phyloP scores from a whole-genome alignment of 2,113 vertebrate species.

The Podilymbus podiceps region DNA sequence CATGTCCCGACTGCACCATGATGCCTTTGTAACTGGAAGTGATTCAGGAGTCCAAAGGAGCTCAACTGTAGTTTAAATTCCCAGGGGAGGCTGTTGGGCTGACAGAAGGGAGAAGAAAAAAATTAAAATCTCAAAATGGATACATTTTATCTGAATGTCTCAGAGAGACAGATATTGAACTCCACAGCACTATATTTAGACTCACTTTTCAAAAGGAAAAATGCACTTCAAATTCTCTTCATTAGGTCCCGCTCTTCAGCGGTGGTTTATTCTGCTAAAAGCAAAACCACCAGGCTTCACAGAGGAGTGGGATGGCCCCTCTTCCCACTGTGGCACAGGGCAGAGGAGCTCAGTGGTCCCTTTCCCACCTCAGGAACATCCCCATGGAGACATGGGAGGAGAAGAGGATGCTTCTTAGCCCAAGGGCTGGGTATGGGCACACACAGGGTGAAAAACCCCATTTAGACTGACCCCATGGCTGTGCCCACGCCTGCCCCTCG shows the following conservation, averaged over 20 bases:
- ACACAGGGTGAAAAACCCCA: fast-evolving
- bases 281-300: fast-evolving
- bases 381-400: fast-evolving
- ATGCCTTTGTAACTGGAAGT: neutral
- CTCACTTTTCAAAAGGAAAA: slow-evolving; percentile 33
- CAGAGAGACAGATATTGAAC: neutral
- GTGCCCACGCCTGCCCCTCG: neutral
- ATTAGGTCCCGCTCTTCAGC: neutral
- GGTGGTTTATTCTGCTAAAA: neutral
- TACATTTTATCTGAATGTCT: slow-evolving; percentile 4
- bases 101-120: neutral
- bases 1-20: fast-evolving
- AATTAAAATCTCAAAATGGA: neutral
- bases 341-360: neutral
- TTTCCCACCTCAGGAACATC: neutral
- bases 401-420: neutral
- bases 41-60: neutral
- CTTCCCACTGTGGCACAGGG: neutral
- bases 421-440: neutral
- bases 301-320: neutral
- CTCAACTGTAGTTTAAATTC: slow-evolving; percentile 15
- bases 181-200: slow-evolving; percentile 27
- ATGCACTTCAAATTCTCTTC: slow-evolving; percentile 11
- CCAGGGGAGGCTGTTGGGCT: neutral
- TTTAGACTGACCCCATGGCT: neutral